Base-by-base conservation (phyloP, 1,140 invertebrate species). In the Drosophila azteca region DNA sequence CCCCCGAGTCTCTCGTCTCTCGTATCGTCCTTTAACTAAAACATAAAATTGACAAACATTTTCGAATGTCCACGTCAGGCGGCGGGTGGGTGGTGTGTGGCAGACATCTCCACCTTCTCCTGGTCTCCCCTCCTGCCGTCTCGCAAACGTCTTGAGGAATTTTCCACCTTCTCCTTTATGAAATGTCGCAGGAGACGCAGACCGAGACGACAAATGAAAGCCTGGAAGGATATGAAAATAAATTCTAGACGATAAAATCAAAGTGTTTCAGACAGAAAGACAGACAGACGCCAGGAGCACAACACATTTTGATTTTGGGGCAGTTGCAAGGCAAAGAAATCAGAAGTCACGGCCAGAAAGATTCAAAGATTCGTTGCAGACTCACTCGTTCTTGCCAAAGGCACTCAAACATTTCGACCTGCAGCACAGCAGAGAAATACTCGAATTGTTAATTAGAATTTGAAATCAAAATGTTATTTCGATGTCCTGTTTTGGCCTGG, bases 241-340 rank as follows among this genome's bases (percentile, higher is more conserved):
- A 66, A 44, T 44, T 52, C 64, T 20, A 45, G 39, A 53, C 29
- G 48, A 67, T 67, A 53, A 53, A 66, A 66, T 67, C 64, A 67
- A 53, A 67, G 48, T 53, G 48, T 51, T 31, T 35, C 64, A 52
- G 35, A 65, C 26, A 48, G 45, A 15, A 15, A 65, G 9, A 35
- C 9, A 9, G 11, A 22, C 39, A 17, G 24, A 26, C 24, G 24
- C 24, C 24, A 26, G 24, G 50, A 2, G 13, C 9, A 44, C 31
- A 35, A 9, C 2, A 9, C 17, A 20, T 20, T 20, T 20, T 20
- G 17, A 20, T 35, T 35, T 35, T 35, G 8, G 9, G 31, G 9
- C 31, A 35, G 31, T 35, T 11, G 2, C 31, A 39, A 17, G 22
- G 35, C 49, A n/a, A 24, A 22, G 15, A 48, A 22, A 8, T 11